Evolutionary conservation across 64 coral and sea anemone genomes (phyloP), one percentile per base, ranked within the genome.

Genomic region (Hydrozoanthus tunicans): DNA sequence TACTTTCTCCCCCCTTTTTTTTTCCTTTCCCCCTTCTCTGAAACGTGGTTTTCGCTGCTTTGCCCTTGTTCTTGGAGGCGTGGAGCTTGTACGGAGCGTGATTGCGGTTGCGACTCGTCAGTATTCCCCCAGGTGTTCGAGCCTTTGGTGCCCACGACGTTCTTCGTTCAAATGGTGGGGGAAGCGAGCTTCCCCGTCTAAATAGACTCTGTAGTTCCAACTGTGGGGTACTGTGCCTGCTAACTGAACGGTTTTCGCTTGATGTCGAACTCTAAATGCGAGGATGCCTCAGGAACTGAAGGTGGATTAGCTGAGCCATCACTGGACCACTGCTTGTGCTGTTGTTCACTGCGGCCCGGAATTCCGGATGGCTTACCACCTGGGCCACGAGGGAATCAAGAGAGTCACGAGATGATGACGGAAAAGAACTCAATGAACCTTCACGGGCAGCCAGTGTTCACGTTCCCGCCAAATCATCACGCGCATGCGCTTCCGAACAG

Each of bases 171-270:
- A 71, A 71, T 71, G 17, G 68, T 71, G 68, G 68, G 17, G n/a
- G 68, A 0, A 71, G 68, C 27, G 68, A 71, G 68, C 68, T 71
- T 72, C 69, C 69, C 27, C 69, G 20, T 72, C 20, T 17, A 72
- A 72, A 72, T 25, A 72, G 27, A 72, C 69, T 72, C 69, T 72
- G 69, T 6, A 72, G 27, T 72, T 72, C 69, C 69, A 72, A 25
- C 69, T 72, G 69, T 25, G 69, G 69, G 69, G 69, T 72, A 72
- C 69, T 72, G 69, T 72, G 69, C n/a, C 69, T 17, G 20, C 69
- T 15, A 72, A 72, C 69, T 72, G 66, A 15, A 70, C 66, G 15
- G 66, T 20, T 6, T 70, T 13, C 66, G 66, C 66, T 70, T n/a
- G 66, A 14, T n/a, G 66, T 70, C 24, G 14, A 70, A 70, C 14